phyloP scores from a whole-genome alignment of 2,888 invertebrate genomes.

The Nebria brevicollis region DNA sequence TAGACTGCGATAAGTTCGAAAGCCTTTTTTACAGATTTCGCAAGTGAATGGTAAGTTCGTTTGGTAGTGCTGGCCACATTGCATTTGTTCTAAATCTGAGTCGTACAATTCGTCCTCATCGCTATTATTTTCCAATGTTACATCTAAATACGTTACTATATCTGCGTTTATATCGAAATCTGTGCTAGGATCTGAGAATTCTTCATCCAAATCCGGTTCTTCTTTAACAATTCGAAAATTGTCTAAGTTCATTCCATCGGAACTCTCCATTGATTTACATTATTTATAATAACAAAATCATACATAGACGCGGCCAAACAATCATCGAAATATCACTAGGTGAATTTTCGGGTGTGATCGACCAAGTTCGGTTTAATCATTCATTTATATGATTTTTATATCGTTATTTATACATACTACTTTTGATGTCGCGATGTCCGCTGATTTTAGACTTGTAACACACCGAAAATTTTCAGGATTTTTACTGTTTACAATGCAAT shows the following conservation, averaged over 20 bases:
- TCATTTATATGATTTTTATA: neutral
- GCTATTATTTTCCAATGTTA: constrained; percentile 25
- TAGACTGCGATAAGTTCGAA: constrained; percentile 16
- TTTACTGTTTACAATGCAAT: neutral
- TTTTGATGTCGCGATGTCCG: neutral
- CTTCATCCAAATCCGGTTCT: constrained; percentile 23
- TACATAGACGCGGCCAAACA: neutral
- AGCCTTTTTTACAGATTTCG: constrained; percentile 26
- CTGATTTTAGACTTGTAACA: neutral
- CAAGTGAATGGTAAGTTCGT: constrained; percentile 19
- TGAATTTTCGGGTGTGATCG: neutral
- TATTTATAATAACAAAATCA: neutral
- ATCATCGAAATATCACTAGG: no score
- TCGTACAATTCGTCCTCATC: constrained; percentile 31
- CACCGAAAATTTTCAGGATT: neutral
- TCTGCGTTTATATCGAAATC: constrained; percentile 26
- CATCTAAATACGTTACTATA: constrained; percentile 32
- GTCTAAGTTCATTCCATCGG: constrained; percentile 16
- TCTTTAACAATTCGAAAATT: constrained; percentile 15
- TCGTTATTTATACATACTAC: neutral
- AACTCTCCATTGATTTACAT: constrained; percentile 9
- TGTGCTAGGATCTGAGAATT: neutral
- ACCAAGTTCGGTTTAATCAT: neutral
- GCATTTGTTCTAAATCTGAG: constrained; percentile 16
- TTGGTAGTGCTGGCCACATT: constrained; percentile 2